These are phyloP conservation scores for Pelecanus crispus DNA, from an alignment of 2,113 vertebrate species.

Conservation along the genomic window DNA sequence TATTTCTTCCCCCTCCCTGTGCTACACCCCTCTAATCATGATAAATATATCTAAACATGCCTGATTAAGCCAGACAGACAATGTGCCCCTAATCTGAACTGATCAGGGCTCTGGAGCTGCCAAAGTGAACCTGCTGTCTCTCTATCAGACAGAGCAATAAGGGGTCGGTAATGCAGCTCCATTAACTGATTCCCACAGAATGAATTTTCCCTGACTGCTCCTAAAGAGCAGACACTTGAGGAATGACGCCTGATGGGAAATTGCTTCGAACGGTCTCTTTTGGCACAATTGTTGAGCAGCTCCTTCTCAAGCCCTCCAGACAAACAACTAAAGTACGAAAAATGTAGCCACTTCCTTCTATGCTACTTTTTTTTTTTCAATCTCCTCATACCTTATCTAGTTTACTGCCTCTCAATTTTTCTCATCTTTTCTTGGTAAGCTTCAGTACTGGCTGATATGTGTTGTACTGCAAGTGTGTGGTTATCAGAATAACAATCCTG, in stretches of 20 bases:
- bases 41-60: constrained; percentile 69
- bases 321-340: constrained; percentile 15
- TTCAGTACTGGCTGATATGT: constrained; percentile 43
- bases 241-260: constrained; percentile 41
- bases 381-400: constrained; percentile 42
- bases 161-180: constrained; percentile 51
- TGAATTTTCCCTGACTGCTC: constrained; percentile 54
- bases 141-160: constrained; percentile 56
- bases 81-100: constrained; percentile 66
- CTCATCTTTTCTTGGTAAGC: constrained; percentile 38
- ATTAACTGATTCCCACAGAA: constrained; percentile 63
- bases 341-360: constrained; percentile 59
- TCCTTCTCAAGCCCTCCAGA: constrained; percentile 26
- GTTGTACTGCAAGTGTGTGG: background rate
- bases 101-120: constrained; percentile 64
- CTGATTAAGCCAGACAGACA: constrained; percentile 70
- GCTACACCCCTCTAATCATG: constrained; percentile 55
- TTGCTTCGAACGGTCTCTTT: constrained; percentile 6
- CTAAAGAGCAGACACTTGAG: constrained; percentile 51
- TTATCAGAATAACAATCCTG: constrained; percentile 8
- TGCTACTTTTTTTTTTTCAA: background rate
- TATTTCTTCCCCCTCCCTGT: background rate
- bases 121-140: constrained; percentile 64
- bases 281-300: background rate
- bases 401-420: constrained; percentile 64